Conservation (phyloP, 2,888 invertebrate species). For the Pyralis farinalis region DNA sequence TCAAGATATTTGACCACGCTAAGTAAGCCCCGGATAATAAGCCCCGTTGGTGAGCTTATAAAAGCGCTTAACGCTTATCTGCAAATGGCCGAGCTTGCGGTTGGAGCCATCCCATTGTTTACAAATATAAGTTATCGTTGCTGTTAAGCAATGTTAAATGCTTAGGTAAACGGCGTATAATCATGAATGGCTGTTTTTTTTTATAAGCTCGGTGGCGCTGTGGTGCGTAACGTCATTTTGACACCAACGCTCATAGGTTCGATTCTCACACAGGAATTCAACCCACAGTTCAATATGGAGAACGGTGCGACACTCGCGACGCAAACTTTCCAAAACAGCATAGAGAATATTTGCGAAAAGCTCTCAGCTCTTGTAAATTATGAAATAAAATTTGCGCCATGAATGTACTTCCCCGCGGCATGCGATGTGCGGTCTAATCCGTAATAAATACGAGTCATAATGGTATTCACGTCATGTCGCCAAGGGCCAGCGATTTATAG, state of each 20-base stretch:
- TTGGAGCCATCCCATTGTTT: neutral
- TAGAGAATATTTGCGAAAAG: too few species aligned
- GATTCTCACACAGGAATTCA: too few species aligned
- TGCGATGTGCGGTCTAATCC: conserved; percentile 48
- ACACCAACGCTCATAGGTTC: too few species aligned
- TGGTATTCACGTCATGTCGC: conserved; percentile 65
- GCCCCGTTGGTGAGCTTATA: neutral
- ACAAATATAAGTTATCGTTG: conserved; percentile 27
- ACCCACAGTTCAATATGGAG: too few species aligned
- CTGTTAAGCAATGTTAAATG: too few species aligned
- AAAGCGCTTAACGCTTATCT: neutral
- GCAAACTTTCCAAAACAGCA: too few species aligned
- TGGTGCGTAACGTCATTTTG: too few species aligned
- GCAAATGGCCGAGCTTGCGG: conserved; percentile 2
- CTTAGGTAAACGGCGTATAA: too few species aligned
- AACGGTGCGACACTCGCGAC: too few species aligned
- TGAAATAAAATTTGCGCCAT: conserved; percentile 21
- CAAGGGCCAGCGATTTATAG: conserved; percentile 60
- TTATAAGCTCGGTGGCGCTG: too few species aligned
- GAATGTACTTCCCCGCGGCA: conserved; percentile 19
- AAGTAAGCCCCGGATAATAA: neutral
- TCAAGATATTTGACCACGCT: neutral
- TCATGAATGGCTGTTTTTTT: too few species aligned
- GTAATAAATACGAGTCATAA: conserved; percentile 63
- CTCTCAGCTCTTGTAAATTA: conserved; percentile 4